These are phyloP conservation scores for Xylota segnis DNA, from an alignment of 2,888 invertebrate genomes.

Conservation along the genomic window DNA sequence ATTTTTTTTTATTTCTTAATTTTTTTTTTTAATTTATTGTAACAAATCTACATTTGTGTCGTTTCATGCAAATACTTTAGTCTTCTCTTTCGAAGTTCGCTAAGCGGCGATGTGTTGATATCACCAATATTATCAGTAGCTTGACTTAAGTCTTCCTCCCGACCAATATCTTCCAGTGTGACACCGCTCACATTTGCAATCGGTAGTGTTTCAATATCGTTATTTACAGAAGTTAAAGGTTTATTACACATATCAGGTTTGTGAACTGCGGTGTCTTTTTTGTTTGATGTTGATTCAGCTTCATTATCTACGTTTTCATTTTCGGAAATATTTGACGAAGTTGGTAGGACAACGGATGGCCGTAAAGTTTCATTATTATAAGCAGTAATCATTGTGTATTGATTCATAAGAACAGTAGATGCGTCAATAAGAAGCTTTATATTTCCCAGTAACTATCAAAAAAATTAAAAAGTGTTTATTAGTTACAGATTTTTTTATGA, in stretches of 20 bases:
- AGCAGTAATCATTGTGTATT: conserved; percentile 91
- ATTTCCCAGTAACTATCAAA: conserved; percentile 90
- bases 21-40: conserved; percentile 7
- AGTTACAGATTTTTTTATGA: not conserved
- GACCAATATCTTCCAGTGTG: conserved; percentile 83
- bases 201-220: not conserved
- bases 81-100: conserved; percentile 91
- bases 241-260: not conserved
- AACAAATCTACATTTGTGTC: conserved; percentile 27
- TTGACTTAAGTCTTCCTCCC: conserved; percentile 80
- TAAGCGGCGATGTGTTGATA: conserved; percentile 85
- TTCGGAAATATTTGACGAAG: conserved; percentile 45
- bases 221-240: conserved; percentile 27
- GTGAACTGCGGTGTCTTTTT: not conserved
- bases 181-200: conserved; percentile 79
- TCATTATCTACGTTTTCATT: conserved; percentile 18
- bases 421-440: conserved; percentile 96
- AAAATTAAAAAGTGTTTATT: no score
- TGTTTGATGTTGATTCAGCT: conserved; percentile 38
- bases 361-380: conserved; percentile 79
- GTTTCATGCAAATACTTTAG: conserved; percentile 87
- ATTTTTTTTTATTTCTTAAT: not conserved
- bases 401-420: conserved; percentile 96
- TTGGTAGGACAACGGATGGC: conserved; percentile 43
- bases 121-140: conserved; percentile 68